Evolutionary conservation across 2,113 vertebrate genomes (phyloP).

Genomic region (Opisthocomus hoazin): DNA sequence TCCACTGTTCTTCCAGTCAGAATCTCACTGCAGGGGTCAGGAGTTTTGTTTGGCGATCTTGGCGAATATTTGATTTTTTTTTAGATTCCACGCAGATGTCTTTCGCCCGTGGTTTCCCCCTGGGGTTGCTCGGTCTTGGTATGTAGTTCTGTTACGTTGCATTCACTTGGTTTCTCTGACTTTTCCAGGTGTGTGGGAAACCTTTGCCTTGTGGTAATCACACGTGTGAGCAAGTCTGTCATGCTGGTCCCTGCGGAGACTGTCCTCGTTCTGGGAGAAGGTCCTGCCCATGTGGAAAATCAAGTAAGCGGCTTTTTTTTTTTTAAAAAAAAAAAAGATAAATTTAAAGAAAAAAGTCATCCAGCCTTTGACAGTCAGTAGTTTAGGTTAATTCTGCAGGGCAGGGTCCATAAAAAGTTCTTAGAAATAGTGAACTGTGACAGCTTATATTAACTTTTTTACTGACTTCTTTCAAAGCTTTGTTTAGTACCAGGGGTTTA

Average conservation of each 20-base stretch:
- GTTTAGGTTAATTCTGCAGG: neutral
- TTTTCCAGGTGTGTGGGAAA: slow-evolving; percentile 81
- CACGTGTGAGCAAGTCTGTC: slow-evolving; percentile 88
- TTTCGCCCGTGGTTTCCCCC: neutral
- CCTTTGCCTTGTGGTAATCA: slow-evolving; percentile 89
- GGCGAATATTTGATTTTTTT: neutral
- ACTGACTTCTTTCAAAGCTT: neutral
- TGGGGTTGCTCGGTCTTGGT: neutral
- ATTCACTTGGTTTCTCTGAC: neutral
- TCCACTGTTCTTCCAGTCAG: neutral
- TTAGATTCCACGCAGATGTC: neutral
- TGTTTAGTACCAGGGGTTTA: neutral
- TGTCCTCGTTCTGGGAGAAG: slow-evolving; percentile 91
- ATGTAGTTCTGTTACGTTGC: neutral
- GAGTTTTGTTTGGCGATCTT: neutral
- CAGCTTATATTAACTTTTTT: neutral
- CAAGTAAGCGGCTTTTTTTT: slow-evolving; percentile 71
- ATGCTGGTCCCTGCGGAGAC: slow-evolving; percentile 82
- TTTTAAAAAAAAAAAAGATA: neutral
- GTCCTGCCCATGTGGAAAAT: slow-evolving; percentile 89
- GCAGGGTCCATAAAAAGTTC: neutral
- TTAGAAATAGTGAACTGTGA: neutral
- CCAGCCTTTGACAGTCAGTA: neutral
- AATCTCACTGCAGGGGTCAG: neutral
- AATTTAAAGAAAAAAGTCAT: neutral